Percentiles rank a stretch among this genome's conserved stretches.
These are phyloP conservation scores for Barypeithes pellucidus DNA, from an alignment of 2,888 invertebrate genomes.

Conservation along the genomic window DNA sequence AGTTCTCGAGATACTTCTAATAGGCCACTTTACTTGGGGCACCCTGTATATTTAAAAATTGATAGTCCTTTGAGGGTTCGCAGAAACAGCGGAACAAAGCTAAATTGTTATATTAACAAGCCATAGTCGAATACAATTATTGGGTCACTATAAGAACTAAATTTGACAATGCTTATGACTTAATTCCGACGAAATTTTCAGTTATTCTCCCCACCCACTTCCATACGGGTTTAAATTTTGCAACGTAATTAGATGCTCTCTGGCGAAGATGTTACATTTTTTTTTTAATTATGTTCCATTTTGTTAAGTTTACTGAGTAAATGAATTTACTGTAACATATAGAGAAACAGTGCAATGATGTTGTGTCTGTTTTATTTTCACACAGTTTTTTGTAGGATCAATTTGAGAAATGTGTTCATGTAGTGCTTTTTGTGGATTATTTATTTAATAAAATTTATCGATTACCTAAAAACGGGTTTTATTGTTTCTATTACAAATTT, in stretches of 20 bases:
- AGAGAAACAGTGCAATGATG: slow-evolving; percentile 45
- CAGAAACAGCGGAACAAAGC: too few species aligned
- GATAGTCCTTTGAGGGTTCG: too few species aligned
- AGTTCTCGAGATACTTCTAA: too few species aligned
- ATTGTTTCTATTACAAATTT: background rate
- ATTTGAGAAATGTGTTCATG: slow-evolving; percentile 50
- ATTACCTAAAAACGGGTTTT: slow-evolving; percentile 6
- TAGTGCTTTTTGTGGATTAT: slow-evolving; percentile 47
- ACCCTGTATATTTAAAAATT: too few species aligned
- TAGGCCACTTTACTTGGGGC: too few species aligned
- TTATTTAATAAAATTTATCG: slow-evolving; percentile 50
- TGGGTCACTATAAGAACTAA: too few species aligned
- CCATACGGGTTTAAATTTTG: too few species aligned
- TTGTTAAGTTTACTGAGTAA: slow-evolving; percentile 38
- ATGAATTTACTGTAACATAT: slow-evolving; percentile 22
- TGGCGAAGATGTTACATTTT: background rate
- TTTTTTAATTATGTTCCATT: slow-evolving; percentile 16
- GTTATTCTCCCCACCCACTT: too few species aligned
- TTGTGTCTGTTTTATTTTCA: slow-evolving; percentile 45
- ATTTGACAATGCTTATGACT: too few species aligned
- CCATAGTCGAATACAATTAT: too few species aligned
- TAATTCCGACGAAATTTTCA: too few species aligned
- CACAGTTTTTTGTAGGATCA: slow-evolving; percentile 36
- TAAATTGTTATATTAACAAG: too few species aligned
- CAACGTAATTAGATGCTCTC: background rate